Evolutionary conservation across 1,140 invertebrate species (phyloP).

Genomic region (Hydropsyche tenuis): DNA sequence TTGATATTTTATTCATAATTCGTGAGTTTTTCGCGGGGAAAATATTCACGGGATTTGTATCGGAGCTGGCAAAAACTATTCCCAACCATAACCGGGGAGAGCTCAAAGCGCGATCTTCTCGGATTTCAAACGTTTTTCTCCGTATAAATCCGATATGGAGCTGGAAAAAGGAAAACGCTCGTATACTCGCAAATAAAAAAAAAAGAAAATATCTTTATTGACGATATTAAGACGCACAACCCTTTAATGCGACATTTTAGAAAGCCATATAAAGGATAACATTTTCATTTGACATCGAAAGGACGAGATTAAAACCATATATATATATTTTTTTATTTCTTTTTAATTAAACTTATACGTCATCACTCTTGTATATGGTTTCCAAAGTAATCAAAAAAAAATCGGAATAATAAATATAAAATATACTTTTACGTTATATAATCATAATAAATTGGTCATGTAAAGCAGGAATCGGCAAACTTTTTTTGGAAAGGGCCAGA

Average conservation of each 20-base stretch:
- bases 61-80: conserved; percentile 9
- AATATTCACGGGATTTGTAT: conserved; percentile 17
- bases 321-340: too few relatives aligned
- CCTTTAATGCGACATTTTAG: neutral
- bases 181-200: neutral
- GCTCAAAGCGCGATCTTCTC: conserved; percentile 4
- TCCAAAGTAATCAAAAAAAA: too few relatives aligned
- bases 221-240: conserved; percentile 9
- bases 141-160: neutral
- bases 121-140: conserved; percentile 3
- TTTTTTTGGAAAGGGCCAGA: too few relatives aligned
- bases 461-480: too few relatives aligned
- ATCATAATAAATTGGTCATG: too few relatives aligned
- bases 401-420: too few relatives aligned
- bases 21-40: conserved; percentile 4
- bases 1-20: conserved; percentile 17
- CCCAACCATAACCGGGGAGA: neutral
- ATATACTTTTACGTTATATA: too few relatives aligned
- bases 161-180: neutral
- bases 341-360: too few relatives aligned
- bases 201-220: conserved; percentile 5
- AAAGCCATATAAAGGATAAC: neutral
- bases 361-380: too few relatives aligned
- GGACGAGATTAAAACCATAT: too few relatives aligned
- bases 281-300: neutral